A percentile compares a stretch with the other conserved stretches of the same genome.
Evolutionary conservation across 2,888 invertebrate genomes (phyloP).

Genomic region (Gisinianus flammeolus): DNA sequence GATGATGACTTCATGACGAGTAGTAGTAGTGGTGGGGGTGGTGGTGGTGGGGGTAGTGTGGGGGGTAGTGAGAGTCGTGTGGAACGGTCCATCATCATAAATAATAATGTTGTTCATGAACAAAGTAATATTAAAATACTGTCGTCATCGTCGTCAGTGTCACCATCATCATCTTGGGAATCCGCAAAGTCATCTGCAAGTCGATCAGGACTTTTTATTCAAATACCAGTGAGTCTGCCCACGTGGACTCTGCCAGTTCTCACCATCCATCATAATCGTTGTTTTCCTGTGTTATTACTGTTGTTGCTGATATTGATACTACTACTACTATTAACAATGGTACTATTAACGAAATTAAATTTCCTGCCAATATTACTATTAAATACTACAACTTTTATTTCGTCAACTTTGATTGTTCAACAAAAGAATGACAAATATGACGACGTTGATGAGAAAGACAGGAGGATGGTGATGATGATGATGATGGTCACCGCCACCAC

Average conservation of each 20-base stretch:
- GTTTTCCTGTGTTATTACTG: slow-evolving; percentile 42
- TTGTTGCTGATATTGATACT: slow-evolving; percentile 42
- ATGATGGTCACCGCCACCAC: background rate
- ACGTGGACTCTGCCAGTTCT: slow-evolving; percentile 24
- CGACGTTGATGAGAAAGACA: background rate
- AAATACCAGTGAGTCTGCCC: slow-evolving; percentile 29
- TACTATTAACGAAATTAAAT: slow-evolving; percentile 42
- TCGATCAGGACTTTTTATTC: slow-evolving; percentile 14
- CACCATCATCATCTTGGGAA: slow-evolving; percentile 9
- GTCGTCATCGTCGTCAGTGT: background rate
- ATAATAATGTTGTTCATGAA: slow-evolving; percentile 5
- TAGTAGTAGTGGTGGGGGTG: background rate
- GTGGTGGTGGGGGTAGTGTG: background rate
- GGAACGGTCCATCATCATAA: background rate
- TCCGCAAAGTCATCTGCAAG: slow-evolving; percentile 26
- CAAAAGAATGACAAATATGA: slow-evolving; percentile 12
- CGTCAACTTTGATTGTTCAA: slow-evolving; percentile 30
- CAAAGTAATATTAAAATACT: too few species aligned
- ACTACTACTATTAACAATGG: slow-evolving; percentile 29
- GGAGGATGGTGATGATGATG: background rate
- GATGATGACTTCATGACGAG: background rate
- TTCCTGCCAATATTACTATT: slow-evolving; percentile 48
- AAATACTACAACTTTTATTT: slow-evolving; percentile 28
- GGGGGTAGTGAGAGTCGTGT: slow-evolving; percentile 13
- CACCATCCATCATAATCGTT: slow-evolving; percentile 34